These are phyloP conservation scores for Seira musarum DNA, from an alignment of 2,888 invertebrate species.

Conservation along the genomic window DNA sequence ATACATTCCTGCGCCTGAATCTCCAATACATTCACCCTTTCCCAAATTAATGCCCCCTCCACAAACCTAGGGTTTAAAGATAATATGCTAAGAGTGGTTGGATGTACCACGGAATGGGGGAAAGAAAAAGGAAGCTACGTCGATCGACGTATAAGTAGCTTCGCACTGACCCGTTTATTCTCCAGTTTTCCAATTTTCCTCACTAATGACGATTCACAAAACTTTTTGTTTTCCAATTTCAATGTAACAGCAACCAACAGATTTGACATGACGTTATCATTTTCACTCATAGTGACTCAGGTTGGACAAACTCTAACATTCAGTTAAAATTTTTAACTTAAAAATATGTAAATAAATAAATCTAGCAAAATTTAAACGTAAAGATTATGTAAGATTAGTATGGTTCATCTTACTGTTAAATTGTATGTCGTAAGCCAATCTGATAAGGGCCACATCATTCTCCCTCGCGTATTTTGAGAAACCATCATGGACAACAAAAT, in stretches of 20 bases:
- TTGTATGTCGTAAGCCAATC: slow-evolving; percentile 13
- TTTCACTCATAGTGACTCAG: slow-evolving; percentile 26
- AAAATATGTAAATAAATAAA: slow-evolving; percentile 7
- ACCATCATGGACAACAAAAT: slow-evolving; percentile 62
- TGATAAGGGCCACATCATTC: slow-evolving; percentile 60
- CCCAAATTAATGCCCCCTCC: slow-evolving; percentile 45
- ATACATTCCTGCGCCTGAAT: too few species aligned
- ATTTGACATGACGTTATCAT: slow-evolving; percentile 41
- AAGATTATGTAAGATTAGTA: neutral
- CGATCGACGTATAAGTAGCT: too few species aligned
- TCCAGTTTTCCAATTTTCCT: slow-evolving; percentile 45
- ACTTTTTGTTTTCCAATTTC: slow-evolving; percentile 38
- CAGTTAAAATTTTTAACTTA: neutral
- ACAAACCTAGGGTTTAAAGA: slow-evolving; percentile 44
- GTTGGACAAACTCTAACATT: slow-evolving; percentile 49
- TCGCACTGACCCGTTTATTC: slow-evolving; percentile 41
- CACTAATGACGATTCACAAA: slow-evolving; percentile 41
- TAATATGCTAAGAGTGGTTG: too few species aligned
- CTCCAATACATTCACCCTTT: slow-evolving; percentile 52
- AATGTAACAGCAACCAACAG: slow-evolving; percentile 49
- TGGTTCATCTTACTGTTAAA: slow-evolving; percentile 19
- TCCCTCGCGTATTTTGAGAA: slow-evolving; percentile 51
- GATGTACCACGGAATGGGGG: too few species aligned
- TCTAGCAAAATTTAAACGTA: too few species aligned
- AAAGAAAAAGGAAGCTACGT: too few species aligned